phyloP scores from a whole-genome alignment of 23 tunicate species.

The Halocynthia roretzi region DNA sequence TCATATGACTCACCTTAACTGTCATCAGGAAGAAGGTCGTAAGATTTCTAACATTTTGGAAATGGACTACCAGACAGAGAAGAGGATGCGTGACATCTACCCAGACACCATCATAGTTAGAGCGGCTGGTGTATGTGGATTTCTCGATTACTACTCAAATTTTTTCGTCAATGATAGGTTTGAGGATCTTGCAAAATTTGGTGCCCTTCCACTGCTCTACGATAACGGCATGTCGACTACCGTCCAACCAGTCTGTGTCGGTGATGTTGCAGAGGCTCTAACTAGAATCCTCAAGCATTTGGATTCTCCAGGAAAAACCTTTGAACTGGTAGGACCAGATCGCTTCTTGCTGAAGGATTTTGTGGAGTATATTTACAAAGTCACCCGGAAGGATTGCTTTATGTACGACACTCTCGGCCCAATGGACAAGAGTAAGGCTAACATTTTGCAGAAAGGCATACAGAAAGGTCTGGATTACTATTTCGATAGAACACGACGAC shows the following conservation, averaged over 20 bases:
- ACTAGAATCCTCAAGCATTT: constrained; percentile 59
- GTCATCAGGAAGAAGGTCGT: constrained; percentile 52
- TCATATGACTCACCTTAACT: constrained; percentile 67
- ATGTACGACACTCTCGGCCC: constrained; percentile 42
- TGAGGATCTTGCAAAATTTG: constrained; percentile 24
- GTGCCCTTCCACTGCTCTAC: constrained; percentile 52
- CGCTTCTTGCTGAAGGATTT: constrained; percentile 38
- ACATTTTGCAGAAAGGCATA: background rate
- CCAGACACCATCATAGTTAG: constrained; percentile 88
- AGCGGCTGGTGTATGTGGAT: constrained; percentile 39
- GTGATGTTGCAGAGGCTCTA: constrained; percentile 81
- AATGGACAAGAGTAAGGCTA: constrained; percentile 35
- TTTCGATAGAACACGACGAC: constrained; percentile 3
- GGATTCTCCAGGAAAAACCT: constrained; percentile 84
- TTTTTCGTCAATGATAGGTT: constrained; percentile 11
- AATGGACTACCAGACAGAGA: constrained; percentile 61
- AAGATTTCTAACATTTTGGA: constrained; percentile 36
- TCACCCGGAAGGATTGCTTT: background rate
- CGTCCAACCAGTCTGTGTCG: constrained; percentile 55
- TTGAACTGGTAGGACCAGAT: constrained; percentile 80
- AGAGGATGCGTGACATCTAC: constrained; percentile 66
- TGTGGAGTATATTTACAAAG: constrained; percentile 26
- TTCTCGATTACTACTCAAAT: constrained; percentile 31
- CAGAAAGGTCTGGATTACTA: constrained; percentile 1
- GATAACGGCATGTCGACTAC: constrained; percentile 66